phyloP scores from a whole-genome alignment of 2,113 vertebrate species.

The Antechinus flavipes region DNA sequence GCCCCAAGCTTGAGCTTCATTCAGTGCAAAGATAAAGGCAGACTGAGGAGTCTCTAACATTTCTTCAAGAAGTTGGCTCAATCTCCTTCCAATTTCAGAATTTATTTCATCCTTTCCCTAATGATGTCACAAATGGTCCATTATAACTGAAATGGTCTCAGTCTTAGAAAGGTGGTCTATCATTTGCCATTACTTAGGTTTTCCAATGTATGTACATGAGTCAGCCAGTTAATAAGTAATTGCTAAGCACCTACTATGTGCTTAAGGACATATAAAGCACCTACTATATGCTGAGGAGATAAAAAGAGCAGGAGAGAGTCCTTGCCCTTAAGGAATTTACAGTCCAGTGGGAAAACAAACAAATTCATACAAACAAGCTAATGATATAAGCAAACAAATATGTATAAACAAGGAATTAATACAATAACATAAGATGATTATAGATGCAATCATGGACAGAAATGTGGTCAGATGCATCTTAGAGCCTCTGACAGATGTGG shows the following conservation, averaged over 20 bases:
- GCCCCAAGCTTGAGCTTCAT: background rate
- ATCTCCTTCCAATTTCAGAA: background rate
- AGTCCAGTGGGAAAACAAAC: background rate
- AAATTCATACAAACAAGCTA: background rate
- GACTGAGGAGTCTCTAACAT: no score
- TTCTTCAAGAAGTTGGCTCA: background rate
- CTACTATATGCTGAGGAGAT: background rate
- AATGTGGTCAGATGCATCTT: background rate
- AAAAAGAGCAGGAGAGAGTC: background rate
- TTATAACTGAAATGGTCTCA: background rate
- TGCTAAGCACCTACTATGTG: background rate
- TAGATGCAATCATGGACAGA: background rate
- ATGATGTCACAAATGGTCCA: background rate
- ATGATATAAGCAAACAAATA: background rate
- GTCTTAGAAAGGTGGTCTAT: background rate
- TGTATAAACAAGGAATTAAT: background rate
- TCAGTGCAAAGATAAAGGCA: background rate
- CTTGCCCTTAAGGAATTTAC: background rate
- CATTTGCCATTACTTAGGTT: background rate
- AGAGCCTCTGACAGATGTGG: background rate
- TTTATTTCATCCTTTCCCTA: background rate
- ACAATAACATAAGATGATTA: background rate
- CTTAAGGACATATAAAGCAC: background rate
- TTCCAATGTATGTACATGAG: background rate
- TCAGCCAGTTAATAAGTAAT: background rate